Conservation (phyloP, 1,140 invertebrate genomes). For the Pollicipes pollicipes region DNA sequence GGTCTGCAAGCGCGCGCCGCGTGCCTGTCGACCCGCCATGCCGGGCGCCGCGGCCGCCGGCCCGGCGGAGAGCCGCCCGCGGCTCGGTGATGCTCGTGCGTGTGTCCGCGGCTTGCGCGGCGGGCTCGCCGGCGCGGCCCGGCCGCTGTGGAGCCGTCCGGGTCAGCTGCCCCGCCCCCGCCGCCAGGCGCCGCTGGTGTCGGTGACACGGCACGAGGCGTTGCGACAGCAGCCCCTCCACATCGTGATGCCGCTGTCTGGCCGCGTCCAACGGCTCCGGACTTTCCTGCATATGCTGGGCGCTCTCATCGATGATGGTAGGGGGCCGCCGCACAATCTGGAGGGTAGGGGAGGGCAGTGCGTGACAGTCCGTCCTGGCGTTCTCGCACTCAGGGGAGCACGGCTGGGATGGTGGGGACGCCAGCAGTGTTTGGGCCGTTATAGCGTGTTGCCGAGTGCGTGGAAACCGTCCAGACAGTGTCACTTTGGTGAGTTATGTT, state of each 20-base stretch:
- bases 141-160: too few species aligned
- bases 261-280: constrained; percentile 48
- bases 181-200: neutral
- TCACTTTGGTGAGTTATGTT: constrained; percentile 22
- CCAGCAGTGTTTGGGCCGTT: too few species aligned
- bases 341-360: too few species aligned
- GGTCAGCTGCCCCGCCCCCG: too few species aligned
- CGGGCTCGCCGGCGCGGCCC: too few species aligned
- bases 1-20: too few species aligned
- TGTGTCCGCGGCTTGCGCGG: too few species aligned
- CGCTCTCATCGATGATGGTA: constrained; percentile 43
- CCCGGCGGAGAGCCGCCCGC: too few species aligned
- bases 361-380: constrained; percentile 43
- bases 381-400: constrained; percentile 67
- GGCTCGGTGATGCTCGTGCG: too few species aligned
- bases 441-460: constrained; percentile 36
- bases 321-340: neutral
- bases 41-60: too few species aligned
- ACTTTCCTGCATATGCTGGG: constrained; percentile 59
- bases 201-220: neutral
- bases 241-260: constrained; percentile 53
- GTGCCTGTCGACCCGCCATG: too few species aligned
- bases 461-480: constrained; percentile 37
- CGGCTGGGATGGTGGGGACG: too few species aligned
- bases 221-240: constrained; percentile 39